Base-by-base conservation (phyloP, 1,140 invertebrate genomes). In the Ceratitis capitata region DNA sequence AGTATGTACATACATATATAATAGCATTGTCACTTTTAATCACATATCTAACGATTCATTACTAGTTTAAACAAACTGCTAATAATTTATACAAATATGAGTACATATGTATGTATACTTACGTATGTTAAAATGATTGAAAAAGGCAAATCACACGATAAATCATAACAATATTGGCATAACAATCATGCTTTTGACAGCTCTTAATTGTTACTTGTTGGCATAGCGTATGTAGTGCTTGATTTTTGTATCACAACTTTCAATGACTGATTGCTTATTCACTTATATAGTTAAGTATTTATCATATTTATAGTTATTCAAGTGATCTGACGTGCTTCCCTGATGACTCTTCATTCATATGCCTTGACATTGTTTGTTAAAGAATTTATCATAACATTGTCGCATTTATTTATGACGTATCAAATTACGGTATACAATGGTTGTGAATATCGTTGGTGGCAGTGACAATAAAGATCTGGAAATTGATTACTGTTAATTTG, bases 251-350 rank as follows among this genome's bases (percentile, higher is more conserved):
- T 16, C 14, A 32, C 61, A 4, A 16, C 61, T 35, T n/a, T n/a
- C n/a, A 69, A 69, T 69, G 61, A 69, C 61, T 69, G 61, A 69
- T 69, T 69, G 61, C n/a, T 39, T 69, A 39, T 32, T 69, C 16
- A n/a, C 39, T 12, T n/a, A 4, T 29, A 69, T 69, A 12, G 51
- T 12, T 14, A 1, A n/a, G 58, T 14, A 29, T 23, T 29, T 29
- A 39, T 7, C 51, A n/a, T n/a, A n/a, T n/a, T n/a, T n/a, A n/a
- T n/a, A n/a, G n/a, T n/a, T n/a, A n/a, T n/a, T n/a, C n/a, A n/a
- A n/a, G n/a, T n/a, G n/a, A n/a, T n/a, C n/a, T n/a, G 14, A 53
- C 5, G 4, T 5, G 4, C 51, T 16, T 16, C 16, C 14, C 14
- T 16, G 16, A 53, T 53, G 1, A 19, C 51, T 53, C 16, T 53